Conservation (phyloP, 2,113 vertebrate species). For the Charina bottae region DNA sequence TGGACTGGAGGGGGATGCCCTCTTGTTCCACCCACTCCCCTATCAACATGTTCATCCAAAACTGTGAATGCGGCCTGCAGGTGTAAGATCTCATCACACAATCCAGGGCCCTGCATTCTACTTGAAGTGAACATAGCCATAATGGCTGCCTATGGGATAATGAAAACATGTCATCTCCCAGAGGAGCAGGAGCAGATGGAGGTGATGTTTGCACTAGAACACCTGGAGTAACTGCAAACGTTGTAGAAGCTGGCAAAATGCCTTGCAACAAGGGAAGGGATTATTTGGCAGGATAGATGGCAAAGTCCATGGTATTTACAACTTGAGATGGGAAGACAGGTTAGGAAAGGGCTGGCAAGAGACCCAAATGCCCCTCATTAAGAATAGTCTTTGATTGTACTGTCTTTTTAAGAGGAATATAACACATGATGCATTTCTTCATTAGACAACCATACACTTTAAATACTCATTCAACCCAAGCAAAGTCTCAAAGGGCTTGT, state of each 20-base stretch:
- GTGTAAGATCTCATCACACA: background rate
- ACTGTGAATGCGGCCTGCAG: background rate
- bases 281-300: constrained; percentile 14
- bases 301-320: background rate
- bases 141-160: background rate
- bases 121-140: fast-evolving
- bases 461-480: background rate
- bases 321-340: background rate
- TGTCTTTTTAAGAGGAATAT: background rate
- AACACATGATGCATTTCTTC: background rate
- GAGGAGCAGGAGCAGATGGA: constrained; percentile 5
- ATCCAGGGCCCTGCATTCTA: background rate
- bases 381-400: constrained; percentile 14
- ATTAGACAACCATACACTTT: background rate
- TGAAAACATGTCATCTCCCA: background rate
- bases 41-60: background rate
- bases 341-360: constrained; percentile 2
- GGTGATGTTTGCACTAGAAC: background rate
- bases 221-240: constrained; percentile 18
- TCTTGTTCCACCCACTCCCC: background rate
- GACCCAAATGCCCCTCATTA: background rate
- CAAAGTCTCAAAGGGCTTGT: background rate
- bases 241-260: constrained; percentile 5
- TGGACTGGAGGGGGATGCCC: background rate
- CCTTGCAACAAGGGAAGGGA: background rate